A percentile compares a stretch with the other conserved stretches of the same genome.
phyloP scores from a whole-genome alignment of 1,140 invertebrate genomes.

The Brachionus sp. region DNA sequence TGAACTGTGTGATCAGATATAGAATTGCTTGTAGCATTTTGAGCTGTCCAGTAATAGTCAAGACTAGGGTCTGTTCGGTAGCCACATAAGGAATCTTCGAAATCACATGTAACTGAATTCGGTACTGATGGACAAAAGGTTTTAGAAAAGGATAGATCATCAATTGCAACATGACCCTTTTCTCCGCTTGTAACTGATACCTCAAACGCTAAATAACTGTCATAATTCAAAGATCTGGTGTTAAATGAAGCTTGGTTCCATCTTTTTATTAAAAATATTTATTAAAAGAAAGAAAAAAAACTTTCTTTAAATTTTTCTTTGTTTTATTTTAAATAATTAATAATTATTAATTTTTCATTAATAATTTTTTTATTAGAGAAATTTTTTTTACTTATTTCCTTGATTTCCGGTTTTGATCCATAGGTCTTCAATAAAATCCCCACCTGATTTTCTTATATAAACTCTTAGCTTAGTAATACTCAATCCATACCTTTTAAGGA shows the following conservation, averaged over 20 bases:
- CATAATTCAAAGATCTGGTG: slow-evolving; percentile 2
- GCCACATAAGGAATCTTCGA: slow-evolving; percentile 20
- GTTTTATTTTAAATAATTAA: no score
- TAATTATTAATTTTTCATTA: not conserved
- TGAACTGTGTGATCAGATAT: slow-evolving; percentile 18
- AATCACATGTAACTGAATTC: not conserved
- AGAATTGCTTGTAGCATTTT: not conserved
- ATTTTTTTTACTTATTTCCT: slow-evolving; percentile 5
- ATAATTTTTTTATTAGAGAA: not conserved
- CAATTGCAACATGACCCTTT: slow-evolving; percentile 11
- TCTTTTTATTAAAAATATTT: not conserved
- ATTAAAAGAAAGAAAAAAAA: not conserved
- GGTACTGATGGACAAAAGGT: slow-evolving; percentile 45
- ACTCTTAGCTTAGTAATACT: not conserved
- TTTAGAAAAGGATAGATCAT: not conserved
- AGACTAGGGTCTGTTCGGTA: not conserved
- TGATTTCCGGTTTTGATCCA: slow-evolving; percentile 26
- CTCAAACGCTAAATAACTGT: not conserved
- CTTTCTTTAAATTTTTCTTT: no score
- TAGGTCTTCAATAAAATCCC: not conserved
- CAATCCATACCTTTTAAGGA: not conserved
- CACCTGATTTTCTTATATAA: not conserved
- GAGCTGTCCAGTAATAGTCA: not conserved
- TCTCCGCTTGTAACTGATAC: slow-evolving; percentile 6
- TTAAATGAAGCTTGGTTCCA: not conserved